phyloP scores from a whole-genome alignment of 2,113 vertebrate species.

The Pycnonotus jocosus region DNA sequence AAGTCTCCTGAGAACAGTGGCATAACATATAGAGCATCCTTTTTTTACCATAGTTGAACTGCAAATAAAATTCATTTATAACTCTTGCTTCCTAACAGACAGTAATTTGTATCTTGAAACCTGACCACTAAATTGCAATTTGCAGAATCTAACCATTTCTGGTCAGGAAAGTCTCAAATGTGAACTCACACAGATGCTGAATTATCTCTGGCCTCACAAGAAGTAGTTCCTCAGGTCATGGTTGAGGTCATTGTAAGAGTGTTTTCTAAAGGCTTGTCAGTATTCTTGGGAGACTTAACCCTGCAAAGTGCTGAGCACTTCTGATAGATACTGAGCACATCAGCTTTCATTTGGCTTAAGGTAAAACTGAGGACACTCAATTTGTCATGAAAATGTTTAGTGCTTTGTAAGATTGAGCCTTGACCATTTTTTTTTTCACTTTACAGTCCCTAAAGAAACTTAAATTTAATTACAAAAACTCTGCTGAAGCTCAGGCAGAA shows the following conservation, averaged over 20 bases:
- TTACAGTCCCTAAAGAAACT: not conserved
- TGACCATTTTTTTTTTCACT: not conserved
- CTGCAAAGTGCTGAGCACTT: not conserved
- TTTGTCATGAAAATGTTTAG: slow-evolving; percentile 2
- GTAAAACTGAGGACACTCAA: slow-evolving; percentile 14
- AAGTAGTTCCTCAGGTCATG: not conserved
- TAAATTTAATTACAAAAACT: slow-evolving; percentile 39
- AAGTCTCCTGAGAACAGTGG: not conserved
- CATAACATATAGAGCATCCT: not conserved
- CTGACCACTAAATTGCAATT: not conserved
- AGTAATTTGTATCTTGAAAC: slow-evolving; percentile 8
- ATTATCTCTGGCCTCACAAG: not conserved
- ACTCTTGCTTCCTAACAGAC: not conserved
- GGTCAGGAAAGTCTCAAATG: not conserved
- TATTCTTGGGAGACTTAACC: not conserved
- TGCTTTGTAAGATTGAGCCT: not conserved
- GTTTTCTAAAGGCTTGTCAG: slow-evolving; percentile 9
- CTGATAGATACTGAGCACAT: not conserved
- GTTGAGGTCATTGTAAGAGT: not conserved
- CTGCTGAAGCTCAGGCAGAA: not conserved
- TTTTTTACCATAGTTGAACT: not conserved
- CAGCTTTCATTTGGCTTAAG: slow-evolving; percentile 4
- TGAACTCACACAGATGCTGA: not conserved
- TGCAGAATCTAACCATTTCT: not conserved
- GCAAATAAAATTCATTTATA: not conserved